A percentile compares a stretch with the other conserved stretches of the same genome.
Evolutionary conservation across 2,113 vertebrate species (phyloP).

Genomic region (Scomber japonicus): DNA sequence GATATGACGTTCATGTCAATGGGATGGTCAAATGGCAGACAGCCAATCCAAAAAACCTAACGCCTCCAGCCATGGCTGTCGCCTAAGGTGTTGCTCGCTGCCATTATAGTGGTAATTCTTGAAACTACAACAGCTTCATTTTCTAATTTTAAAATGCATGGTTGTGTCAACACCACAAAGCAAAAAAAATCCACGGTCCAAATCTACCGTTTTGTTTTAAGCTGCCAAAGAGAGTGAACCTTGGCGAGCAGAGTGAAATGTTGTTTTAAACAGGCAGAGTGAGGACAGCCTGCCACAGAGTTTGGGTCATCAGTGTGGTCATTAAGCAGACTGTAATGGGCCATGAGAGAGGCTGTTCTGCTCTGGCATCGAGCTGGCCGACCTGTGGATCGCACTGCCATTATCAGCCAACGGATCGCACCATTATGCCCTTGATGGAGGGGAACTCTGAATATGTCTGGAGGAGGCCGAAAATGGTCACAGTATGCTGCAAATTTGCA

Average conservation of each 20-base stretch:
- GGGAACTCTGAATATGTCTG: slow-evolving; percentile 60
- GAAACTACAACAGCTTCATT: background rate
- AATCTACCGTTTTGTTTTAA: slow-evolving; percentile 28
- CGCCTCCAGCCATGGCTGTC: too few species aligned
- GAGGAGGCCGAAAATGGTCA: slow-evolving; percentile 39
- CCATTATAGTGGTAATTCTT: too few species aligned
- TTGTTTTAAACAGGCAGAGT: slow-evolving; percentile 73
- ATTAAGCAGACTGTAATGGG: slow-evolving; percentile 83
- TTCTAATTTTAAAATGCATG: background rate
- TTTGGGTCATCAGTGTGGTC: slow-evolving; percentile 79
- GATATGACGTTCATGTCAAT: too few species aligned
- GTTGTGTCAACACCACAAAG: background rate
- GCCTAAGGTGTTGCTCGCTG: too few species aligned
- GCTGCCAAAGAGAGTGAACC: slow-evolving; percentile 25
- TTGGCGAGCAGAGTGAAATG: slow-evolving; percentile 49
- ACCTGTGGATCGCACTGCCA: slow-evolving; percentile 74
- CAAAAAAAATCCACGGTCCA: background rate
- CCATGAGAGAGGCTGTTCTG: slow-evolving; percentile 80
- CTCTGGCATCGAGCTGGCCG: slow-evolving; percentile 65
- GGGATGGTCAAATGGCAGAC: too few species aligned
- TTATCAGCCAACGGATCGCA: slow-evolving; percentile 67
- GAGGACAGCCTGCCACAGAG: slow-evolving; percentile 65
- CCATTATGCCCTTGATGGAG: slow-evolving; percentile 82
- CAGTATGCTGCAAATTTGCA: slow-evolving; percentile 23
- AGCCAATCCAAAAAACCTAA: too few species aligned